Base-by-base conservation (phyloP, 2,888 invertebrate species). In the Xylota sylvarum region DNA sequence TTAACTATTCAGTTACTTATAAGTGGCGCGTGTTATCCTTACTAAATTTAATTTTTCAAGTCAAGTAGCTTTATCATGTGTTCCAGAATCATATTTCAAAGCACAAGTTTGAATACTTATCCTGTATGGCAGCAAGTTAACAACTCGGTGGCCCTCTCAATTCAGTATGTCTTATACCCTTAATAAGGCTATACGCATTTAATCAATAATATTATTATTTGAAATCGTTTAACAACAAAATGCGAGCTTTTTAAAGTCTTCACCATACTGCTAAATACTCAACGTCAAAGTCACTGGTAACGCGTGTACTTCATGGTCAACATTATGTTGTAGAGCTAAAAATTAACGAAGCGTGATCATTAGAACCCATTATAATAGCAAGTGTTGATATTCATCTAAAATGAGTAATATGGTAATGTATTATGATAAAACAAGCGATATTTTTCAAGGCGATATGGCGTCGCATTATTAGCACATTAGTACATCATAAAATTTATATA, bases 331-430 rank as follows among this genome's bases (percentile, higher is more conserved):
- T 56, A 46, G 52, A 67, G 19, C 50, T 7, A 3, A 35, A 67
- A 30, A 40, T 17, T 30, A 69, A 55, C 69, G 40, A 55, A 69
- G 69, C 43, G 55, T 55, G 69, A 40, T 55, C 40, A 10, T 30
- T 43, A 40, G 27, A 52, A 40, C 9, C n/a, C 6, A 30, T 40
- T 27, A 40, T 27, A 19, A 58, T 14, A 58, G 9, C 19, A 19
- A 19, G 17, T 19, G n/a, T 37, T 37, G 14, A 19, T 55, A 30
- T 55, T 55, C 55, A 32, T 9, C 30, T 55, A 14, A 55, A 14
- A 27, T 14, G 10, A 30, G 14, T 30, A 32, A 56, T 35, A 58
- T 58, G 58, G 35, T 58, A 58, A 58, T 58, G 10, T 35, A 7
- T 10, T 2, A 5, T 37, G 14, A 35, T 27, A 56, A 56, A 56